Base-by-base conservation (phyloP, 2,888 invertebrate genomes). In the Lycocerus yunnanus region DNA sequence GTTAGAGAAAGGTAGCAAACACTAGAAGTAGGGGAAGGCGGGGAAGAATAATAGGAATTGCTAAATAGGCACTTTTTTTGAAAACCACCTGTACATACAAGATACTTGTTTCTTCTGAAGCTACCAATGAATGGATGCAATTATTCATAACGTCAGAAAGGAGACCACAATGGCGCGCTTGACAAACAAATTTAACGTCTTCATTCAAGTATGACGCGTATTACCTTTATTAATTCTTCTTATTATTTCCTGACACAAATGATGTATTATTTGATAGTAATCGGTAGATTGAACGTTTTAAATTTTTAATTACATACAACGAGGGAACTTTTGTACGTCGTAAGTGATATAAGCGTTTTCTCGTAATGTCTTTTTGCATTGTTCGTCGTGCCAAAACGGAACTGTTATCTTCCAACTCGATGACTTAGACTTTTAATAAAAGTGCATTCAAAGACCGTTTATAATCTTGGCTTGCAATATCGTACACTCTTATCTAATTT, bases 371-470 rank as follows among this genome's bases (percentile, higher is more conserved):
- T 27, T 27, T 27, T 27, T 27, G 27, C 27, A 27, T 27, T 27
- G 61, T 61, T 16, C 13, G 15, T 61, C 15, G 18, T 61, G 18
- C 16, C 61, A 15, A 18, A 61, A 59, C 58, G 27, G 58, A 69
- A 69, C 68, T 58, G 69, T 66, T 71, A 71, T 66, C 66, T 71
- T 59, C 13, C 24, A 15, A 21, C 20, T 15, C 66, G 66, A 43
- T 66, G 71, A 71, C 16, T 71, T 71, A 71, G 59, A 71, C 66
- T 71, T 70, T 70, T 71, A 71, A 71, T 71, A 66, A 66, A 71
- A 71, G 66, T 71, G 70, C 70, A 70, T 70, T 70, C 58, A 20
- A 16, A 60, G 15, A 43, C 59, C 60, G 27, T 69, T 69, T 60
- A 60, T 24, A 69, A 69, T 59, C 69, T 20, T 63, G 21, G 70